Conservation (phyloP, 2,888 invertebrate genomes). For the Ophion costatus region DNA sequence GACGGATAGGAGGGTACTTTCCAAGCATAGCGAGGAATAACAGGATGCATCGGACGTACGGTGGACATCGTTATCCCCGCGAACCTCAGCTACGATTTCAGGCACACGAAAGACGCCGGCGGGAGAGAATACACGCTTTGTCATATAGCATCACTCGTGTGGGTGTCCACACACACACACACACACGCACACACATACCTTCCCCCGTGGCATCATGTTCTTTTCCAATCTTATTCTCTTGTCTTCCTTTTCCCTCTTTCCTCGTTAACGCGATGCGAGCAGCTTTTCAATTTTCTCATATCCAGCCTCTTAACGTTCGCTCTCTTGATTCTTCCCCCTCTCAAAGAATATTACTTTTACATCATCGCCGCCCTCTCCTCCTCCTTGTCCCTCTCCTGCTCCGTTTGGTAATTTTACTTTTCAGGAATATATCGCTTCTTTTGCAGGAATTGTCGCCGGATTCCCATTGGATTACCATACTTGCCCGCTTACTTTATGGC, state of each 20-base stretch:
- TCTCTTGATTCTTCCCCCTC: too few species aligned
- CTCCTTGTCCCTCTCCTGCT: too few species aligned
- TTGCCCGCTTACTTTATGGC: too few species aligned
- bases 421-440: too few species aligned
- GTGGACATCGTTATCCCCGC: conserved; percentile 79
- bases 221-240: conserved; percentile 43
- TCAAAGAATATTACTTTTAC: too few species aligned
- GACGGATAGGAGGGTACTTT: conserved; percentile 58
- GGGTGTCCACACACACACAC: too few species aligned
- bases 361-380: too few species aligned
- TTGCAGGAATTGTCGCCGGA: too few species aligned
- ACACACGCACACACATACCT: too few species aligned
- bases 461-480: too few species aligned
- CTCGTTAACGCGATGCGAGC: not conserved
- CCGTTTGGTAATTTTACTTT: too few species aligned
- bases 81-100: conserved; percentile 49
- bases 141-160: not conserved
- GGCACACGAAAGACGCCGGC: conserved; percentile 25
- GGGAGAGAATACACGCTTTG: conserved; percentile 40
- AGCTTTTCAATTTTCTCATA: conserved; percentile 1
- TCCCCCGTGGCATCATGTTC: conserved; percentile 31
- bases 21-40: conserved; percentile 74
- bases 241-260: conserved; percentile 36
- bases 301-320: not conserved
- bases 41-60: conserved; percentile 72